phyloP scores from a whole-genome alignment of 64 coral and sea anemone genomes.

The Platygyra sinensis region DNA sequence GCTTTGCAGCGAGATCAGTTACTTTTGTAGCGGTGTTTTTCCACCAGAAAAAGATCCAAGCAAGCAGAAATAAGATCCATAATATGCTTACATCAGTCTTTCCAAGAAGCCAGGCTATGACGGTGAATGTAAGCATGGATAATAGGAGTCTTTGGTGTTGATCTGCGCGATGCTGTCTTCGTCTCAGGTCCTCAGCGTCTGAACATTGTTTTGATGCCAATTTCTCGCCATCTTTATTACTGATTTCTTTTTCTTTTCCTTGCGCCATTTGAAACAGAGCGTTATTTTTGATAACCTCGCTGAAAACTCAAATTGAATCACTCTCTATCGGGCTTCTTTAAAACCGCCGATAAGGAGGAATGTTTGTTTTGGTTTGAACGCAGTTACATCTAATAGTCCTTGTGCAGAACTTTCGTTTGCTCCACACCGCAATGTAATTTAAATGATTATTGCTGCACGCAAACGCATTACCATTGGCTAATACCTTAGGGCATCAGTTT shows the following conservation, averaged over 20 bases:
- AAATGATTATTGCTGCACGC: slow-evolving; percentile 14
- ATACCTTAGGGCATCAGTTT: background rate
- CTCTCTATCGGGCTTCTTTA: background rate
- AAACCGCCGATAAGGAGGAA: background rate
- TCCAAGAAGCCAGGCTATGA: slow-evolving; percentile 55
- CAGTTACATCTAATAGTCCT: background rate
- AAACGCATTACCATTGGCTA: background rate
- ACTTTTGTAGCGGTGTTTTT: slow-evolving; percentile 30
- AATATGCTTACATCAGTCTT: slow-evolving; percentile 1
- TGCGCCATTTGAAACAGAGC: slow-evolving; percentile 1
- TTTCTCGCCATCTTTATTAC: background rate
- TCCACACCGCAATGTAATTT: slow-evolving; percentile 34
- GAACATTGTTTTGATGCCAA: background rate
- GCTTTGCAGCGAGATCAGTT: slow-evolving; percentile 39
- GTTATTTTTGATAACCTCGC: background rate
- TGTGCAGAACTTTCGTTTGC: background rate
- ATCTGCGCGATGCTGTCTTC: background rate
- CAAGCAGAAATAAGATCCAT: slow-evolving; percentile 46
- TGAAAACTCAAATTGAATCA: background rate
- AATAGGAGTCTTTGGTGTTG: slow-evolving; percentile 44
- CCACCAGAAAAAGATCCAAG: slow-evolving; percentile 61
- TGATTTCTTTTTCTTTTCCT: background rate
- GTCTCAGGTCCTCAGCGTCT: background rate
- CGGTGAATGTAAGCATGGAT: slow-evolving; percentile 10
- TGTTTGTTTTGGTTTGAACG: slow-evolving; percentile 17